Percentiles rank a stretch among this genome's conserved stretches.
These are phyloP conservation scores for Cylloceria caligata DNA, from an alignment of 2,888 invertebrate genomes.

Conservation along the genomic window DNA sequence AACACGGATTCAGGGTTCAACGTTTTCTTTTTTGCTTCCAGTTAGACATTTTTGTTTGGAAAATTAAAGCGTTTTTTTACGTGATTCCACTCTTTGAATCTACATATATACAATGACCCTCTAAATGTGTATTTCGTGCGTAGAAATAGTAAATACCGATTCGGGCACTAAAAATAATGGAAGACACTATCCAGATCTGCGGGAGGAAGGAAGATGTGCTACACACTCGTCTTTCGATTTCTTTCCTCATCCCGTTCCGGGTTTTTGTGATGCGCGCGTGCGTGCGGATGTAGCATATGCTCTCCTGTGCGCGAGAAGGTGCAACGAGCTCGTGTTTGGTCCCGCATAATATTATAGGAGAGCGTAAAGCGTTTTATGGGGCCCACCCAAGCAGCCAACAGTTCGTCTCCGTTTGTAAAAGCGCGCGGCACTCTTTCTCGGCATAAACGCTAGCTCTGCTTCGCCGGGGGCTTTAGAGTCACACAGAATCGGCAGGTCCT, in stretches of 20 bases:
- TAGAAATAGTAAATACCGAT: slow-evolving; percentile 67
- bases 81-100: slow-evolving; percentile 16
- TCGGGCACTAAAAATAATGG: slow-evolving; percentile 45
- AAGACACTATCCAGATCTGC: neutral
- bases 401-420: slow-evolving; percentile 63
- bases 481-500: slow-evolving; percentile 56
- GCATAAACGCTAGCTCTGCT: slow-evolving; percentile 28
- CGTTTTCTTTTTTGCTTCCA: too few species aligned
- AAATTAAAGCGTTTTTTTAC: neutral
- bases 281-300: slow-evolving; percentile 25
- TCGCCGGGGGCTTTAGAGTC: slow-evolving; percentile 13
- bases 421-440: slow-evolving; percentile 46
- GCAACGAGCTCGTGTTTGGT: slow-evolving; percentile 76
- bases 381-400: slow-evolving; percentile 78
- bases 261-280: slow-evolving; percentile 61
- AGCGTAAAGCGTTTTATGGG: slow-evolving; percentile 77
- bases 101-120: slow-evolving; percentile 48
- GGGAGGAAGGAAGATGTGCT: slow-evolving; percentile 35
- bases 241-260: slow-evolving; percentile 67
- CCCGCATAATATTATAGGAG: slow-evolving; percentile 81
- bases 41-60: neutral
- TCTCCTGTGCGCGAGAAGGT: slow-evolving; percentile 61
- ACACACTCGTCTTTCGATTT: slow-evolving; percentile 50
- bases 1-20: too few species aligned
- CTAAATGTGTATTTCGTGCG: slow-evolving; percentile 65